phyloP scores from a whole-genome alignment of 2,888 invertebrate species.

The Ectemnius cavifrons region DNA sequence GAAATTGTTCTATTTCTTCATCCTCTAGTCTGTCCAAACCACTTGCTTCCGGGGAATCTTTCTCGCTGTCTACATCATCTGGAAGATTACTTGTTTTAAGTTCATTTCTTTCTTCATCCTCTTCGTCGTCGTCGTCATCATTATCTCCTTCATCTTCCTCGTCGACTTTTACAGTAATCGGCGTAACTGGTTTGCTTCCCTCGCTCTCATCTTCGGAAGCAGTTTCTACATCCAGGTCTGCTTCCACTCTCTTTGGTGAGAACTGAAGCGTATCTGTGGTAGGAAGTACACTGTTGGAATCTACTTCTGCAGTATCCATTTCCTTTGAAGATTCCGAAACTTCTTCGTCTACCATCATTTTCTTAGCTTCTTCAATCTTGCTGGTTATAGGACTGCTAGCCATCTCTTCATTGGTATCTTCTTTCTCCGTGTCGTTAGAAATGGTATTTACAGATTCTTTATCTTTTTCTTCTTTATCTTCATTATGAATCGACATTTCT shows the following conservation, averaged over 20 bases:
- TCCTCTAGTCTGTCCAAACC: constrained; percentile 47
- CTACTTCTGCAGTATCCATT: constrained; percentile 53
- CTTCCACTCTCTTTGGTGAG: constrained; percentile 51
- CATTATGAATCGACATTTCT: constrained; percentile 11
- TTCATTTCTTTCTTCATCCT: constrained; percentile 51
- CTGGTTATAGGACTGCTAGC: not conserved
- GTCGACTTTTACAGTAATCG: constrained; percentile 4
- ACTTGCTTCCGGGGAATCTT: constrained; percentile 32
- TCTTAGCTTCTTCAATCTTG: not conserved
- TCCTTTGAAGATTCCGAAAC: not conserved
- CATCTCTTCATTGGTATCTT: constrained; percentile 16
- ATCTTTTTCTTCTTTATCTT: constrained; percentile 16
- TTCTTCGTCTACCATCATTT: constrained; percentile 1
- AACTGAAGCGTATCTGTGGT: constrained; percentile 37
- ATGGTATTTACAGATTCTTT: not conserved
- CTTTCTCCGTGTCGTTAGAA: not conserved
- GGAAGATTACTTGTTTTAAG: constrained; percentile 14
- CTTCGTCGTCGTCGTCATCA: constrained; percentile 54
- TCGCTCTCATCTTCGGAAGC: constrained; percentile 19
- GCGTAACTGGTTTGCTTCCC: not conserved
- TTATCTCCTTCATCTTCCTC: constrained; percentile 27
- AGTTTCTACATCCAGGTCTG: constrained; percentile 37
- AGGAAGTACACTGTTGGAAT: constrained; percentile 48
- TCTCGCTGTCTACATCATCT: constrained; percentile 1
- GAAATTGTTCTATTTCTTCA: constrained; percentile 65